Conservation (phyloP, 1,140 invertebrate species). For the Anoplolepis gracilipes region DNA sequence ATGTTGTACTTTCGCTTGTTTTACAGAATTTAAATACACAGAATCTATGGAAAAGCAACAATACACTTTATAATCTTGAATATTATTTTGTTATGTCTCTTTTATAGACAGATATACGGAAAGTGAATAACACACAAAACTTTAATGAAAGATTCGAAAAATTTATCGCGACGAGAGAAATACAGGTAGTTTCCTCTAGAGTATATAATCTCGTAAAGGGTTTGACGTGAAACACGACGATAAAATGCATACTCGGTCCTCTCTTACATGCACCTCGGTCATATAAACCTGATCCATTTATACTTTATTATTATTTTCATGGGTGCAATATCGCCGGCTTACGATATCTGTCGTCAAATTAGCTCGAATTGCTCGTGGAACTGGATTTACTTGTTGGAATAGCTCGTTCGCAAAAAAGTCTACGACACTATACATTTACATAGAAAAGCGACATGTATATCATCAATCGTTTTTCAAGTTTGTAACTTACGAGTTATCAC, state of each 20-base stretch:
- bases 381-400: slow-evolving; percentile 78
- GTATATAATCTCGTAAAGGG: slow-evolving; percentile 64
- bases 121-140: background rate
- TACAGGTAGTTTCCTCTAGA: slow-evolving; percentile 20
- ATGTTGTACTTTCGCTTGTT: background rate
- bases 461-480: background rate
- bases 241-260: slow-evolving; percentile 77
- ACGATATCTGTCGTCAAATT: slow-evolving; percentile 83
- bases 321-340: slow-evolving; percentile 82
- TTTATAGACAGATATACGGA: background rate
- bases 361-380: slow-evolving; percentile 81
- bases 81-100: background rate
- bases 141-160: slow-evolving; percentile 36
- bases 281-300: slow-evolving; percentile 86
- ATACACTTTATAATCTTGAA: background rate
- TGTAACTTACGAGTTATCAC: background rate
- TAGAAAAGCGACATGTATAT: background rate
- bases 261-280: slow-evolving; percentile 72
- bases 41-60: background rate
- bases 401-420: slow-evolving; percentile 56
- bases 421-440: background rate
- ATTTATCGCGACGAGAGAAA: slow-evolving; percentile 39
- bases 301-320: slow-evolving; percentile 86
- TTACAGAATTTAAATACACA: background rate
- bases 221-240: slow-evolving; percentile 75